Base-by-base conservation (phyloP, 2,888 invertebrate species). In the Cerceris rybyensis region DNA sequence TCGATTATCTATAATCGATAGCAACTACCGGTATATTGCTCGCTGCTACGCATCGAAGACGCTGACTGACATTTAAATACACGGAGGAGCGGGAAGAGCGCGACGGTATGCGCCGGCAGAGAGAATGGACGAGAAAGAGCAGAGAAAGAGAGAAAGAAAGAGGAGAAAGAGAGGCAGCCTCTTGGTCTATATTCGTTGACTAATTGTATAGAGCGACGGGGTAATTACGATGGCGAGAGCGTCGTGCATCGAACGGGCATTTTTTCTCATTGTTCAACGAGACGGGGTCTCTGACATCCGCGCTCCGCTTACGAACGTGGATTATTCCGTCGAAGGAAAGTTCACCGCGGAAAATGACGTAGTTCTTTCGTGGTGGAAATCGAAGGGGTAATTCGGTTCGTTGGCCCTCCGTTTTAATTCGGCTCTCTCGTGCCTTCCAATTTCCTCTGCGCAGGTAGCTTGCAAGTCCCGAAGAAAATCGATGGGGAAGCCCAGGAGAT, bases 1-100 rank as follows among this genome's bases (percentile, higher is more conserved):
- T 85, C 85, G 85, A 85, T 85, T 85, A 85, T 83, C 85, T 84
- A 84, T 86, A 85, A 85, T 85, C 85, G 85, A 85, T 85, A 82
- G 80, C 72, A 78, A 80, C 82, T 75, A 75, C 73, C 50, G 75
- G 75, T 70, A 63, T 83, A 81, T 82, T 49, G 82, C 78, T 69
- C 74, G 74, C 73, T 81, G 72, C 81, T 63, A 46, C 46, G 41
- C 66, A 70, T 55, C 71, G 60, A 43, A 58, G 71, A 71, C 64
- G 73, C 61, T 69, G 76, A 69, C 76, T 76, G 76, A 73, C 76
- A 73, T 76, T 73, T 76, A 76, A 76, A 73, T 75, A 75, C 61
- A 59, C 57, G 63, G 6, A 46, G 9, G 16, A 13, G 9, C 60
- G 46, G 13, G 43, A 39, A 13, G 13, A 43, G 43, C 14, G 17